These are phyloP conservation scores for Nymphalis io DNA, from an alignment of 1,140 invertebrate genomes.

Conservation along the genomic window DNA sequence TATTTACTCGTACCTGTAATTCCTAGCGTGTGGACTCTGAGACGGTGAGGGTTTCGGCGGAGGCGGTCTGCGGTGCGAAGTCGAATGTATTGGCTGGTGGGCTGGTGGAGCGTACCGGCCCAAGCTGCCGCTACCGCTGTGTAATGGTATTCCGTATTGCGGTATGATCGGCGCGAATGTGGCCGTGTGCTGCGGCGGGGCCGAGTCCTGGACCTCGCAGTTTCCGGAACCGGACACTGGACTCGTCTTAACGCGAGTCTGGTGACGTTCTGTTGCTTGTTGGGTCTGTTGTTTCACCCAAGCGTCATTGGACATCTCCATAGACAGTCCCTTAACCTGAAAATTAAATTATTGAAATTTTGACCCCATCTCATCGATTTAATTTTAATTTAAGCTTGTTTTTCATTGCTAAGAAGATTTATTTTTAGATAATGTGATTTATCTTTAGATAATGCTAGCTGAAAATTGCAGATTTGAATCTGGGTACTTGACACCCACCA, in stretches of 20 bases:
- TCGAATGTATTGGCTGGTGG: conserved; percentile 82
- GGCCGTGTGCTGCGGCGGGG: conserved; percentile 63
- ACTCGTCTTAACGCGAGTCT: conserved; percentile 70
- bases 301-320: conserved; percentile 76
- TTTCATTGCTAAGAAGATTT: too few species aligned
- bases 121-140: conserved; percentile 79
- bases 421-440: too few species aligned
- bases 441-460: too few species aligned
- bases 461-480: too few species aligned
- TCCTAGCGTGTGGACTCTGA: conserved; percentile 82
- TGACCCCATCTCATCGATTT: conserved; percentile 19
- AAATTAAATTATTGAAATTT: conserved; percentile 24
- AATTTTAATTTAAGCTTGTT: too few species aligned
- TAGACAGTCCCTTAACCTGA: conserved; percentile 75
- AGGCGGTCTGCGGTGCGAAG: conserved; percentile 76
- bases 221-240: conserved; percentile 68
- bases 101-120: conserved; percentile 80
- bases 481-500: too few species aligned
- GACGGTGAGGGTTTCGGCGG: conserved; percentile 82
- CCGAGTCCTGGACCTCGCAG: conserved; percentile 63
- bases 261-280: conserved; percentile 64
- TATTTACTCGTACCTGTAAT: conserved; percentile 65
- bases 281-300: conserved; percentile 76
- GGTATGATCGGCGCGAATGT: conserved; percentile 80
- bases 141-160: conserved; percentile 73